Evolutionary conservation across 1,140 invertebrate genomes (phyloP), one percentile per base, ranked within the genome.

Genomic region (Lethrus apterus): DNA sequence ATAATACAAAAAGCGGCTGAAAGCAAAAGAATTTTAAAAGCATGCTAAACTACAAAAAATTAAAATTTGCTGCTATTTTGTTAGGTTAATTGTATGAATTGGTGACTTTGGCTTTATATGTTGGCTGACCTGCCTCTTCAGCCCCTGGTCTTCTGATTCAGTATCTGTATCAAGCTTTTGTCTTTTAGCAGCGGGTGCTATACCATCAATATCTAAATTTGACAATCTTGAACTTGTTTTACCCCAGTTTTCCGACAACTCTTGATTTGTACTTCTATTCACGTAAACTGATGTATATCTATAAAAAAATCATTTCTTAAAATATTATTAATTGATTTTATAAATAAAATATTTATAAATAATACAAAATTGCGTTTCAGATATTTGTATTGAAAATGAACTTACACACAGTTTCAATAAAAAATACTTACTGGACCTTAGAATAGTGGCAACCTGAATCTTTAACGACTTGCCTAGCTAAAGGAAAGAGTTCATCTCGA

Each of bases 401-500:
- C 14, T 38, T 38, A 7, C 3, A 15, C 15, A 29, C n/a, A 26
- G 19, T 17, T 7, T 41, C 17, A 26, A 5, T 7, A 5, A 8
- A 20, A 8, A 24, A 24, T 47, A 62, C 54, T 57, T 58, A 65
- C 64, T 65, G 63, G 24, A 62, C 63, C 56, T 67, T 67, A 1
- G 63, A 64, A 41, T 62, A 67, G 68, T 91, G 86, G 59, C 93
- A 89, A 0, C 93, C 93, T 18, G 90, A 91, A 57, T 95, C 84
- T 46, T 91, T 77, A 13, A 98, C 93, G 10, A 98, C 89, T 70
- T 95, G 90, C 42, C 94, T 72, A 0, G 95, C 93, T 41, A 98
- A 71, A 2, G 93, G 89, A 66, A 98, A 98, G 19, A 98, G 76
- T 68, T 97, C 93, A 64, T 98, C 93, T 21, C 93, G 72, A 24